Conservation (phyloP, 2,113 vertebrate species). For the Aegotheles bennettii region DNA sequence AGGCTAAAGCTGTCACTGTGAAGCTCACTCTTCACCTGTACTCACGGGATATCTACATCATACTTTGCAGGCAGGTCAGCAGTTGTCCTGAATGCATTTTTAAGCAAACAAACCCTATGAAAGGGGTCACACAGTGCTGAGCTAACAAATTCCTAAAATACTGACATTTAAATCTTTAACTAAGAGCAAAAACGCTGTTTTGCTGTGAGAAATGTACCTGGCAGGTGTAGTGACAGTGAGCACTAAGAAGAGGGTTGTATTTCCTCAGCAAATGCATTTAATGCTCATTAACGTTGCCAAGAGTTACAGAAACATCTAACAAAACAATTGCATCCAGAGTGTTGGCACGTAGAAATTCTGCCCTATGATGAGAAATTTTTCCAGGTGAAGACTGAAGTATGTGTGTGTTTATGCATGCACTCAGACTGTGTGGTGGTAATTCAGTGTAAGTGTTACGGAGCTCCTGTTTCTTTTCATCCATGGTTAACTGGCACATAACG, state of each 20-base stretch:
- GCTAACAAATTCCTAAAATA: neutral
- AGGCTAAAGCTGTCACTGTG: neutral
- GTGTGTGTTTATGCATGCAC: neutral
- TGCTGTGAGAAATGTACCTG: neutral
- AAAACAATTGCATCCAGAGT: neutral
- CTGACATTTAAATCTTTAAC: neutral
- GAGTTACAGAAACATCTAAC: neutral
- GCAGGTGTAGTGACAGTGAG: neutral
- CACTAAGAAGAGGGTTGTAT: neutral
- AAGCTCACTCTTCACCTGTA: neutral
- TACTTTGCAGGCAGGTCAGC: neutral
- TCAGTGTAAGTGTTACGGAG: neutral
- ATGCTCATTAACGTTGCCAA: neutral
- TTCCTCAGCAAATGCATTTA: neutral
- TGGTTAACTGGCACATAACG: neutral
- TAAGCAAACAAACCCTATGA: neutral
- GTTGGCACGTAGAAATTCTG: neutral
- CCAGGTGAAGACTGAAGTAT: neutral
- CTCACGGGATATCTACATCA: fast-evolving
- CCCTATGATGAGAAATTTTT: neutral
- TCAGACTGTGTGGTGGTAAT: neutral
- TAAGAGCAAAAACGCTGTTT: neutral
- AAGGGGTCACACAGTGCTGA: neutral
- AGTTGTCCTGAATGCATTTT: neutral
- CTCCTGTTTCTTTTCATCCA: neutral